Conservation (phyloP, 2,888 invertebrate genomes). For the Galerucella nymphaeae region DNA sequence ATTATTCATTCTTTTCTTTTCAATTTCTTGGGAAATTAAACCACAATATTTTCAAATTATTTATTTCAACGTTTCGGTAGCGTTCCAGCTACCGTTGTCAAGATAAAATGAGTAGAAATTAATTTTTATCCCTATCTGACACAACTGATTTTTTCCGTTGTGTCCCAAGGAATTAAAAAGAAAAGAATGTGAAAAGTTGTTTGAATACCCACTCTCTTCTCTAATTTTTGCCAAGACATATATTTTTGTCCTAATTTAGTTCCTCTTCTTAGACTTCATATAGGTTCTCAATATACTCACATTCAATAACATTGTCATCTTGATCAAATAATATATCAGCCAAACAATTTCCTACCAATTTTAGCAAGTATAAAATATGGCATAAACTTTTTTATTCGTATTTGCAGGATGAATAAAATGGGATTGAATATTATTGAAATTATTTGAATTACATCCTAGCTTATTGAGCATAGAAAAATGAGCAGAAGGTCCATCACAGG, state of each 20-base stretch:
- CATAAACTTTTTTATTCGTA: conserved; percentile 22
- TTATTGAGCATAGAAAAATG: conserved; percentile 36
- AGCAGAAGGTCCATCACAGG: no score
- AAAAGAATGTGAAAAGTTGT: no score
- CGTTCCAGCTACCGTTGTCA: no score
- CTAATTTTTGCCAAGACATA: conserved; percentile 34
- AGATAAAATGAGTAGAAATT: no score
- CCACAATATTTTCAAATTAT: no score
- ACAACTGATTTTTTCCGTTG: no score
- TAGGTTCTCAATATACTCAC: conserved; percentile 25
- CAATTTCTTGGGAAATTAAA: no score
- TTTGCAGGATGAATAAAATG: not conserved
- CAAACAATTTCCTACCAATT: conserved; percentile 22
- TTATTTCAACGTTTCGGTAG: no score
- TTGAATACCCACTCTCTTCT: conserved; percentile 40
- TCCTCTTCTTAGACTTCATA: conserved; percentile 31
- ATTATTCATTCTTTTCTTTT: no score
- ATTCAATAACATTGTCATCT: not conserved
- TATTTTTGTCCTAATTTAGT: conserved; percentile 36
- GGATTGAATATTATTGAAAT: not conserved
- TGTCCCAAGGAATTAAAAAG: no score
- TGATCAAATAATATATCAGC: not conserved
- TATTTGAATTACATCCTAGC: conserved; percentile 18
- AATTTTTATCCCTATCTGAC: no score
- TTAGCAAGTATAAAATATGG: conserved; percentile 29